These are phyloP conservation scores for Peromyscus melanophrys DNA, from an alignment of 2,797 vertebrate species.

Conservation along the genomic window DNA sequence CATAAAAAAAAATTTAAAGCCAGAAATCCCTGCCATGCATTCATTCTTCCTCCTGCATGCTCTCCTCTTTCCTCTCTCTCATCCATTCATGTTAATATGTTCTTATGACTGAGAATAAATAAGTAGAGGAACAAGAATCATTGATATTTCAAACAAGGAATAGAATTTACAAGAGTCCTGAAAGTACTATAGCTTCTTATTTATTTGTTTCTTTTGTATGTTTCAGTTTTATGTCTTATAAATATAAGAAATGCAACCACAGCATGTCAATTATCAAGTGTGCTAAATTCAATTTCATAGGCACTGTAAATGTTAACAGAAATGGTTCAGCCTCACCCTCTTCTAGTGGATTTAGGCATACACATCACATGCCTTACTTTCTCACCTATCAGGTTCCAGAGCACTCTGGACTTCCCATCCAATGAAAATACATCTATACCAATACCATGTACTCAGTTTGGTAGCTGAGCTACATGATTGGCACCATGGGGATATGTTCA, in stretches of 20 bases:
- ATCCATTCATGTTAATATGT: background rate
- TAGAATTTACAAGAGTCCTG: background rate
- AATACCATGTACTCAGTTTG: background rate
- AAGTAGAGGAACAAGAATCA: background rate
- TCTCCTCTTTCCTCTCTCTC: background rate
- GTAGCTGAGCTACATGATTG: background rate
- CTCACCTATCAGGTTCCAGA: background rate
- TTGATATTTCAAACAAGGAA: background rate
- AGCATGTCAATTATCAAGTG: background rate
- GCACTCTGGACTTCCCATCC: background rate
- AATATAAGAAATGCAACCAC: conserved; percentile 7
- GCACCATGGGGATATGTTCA: background rate
- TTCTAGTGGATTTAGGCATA: background rate
- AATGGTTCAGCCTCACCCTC: background rate
- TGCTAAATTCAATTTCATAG: background rate
- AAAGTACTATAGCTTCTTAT: background rate
- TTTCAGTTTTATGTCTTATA: background rate
- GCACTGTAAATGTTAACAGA: background rate
- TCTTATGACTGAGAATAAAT: conserved; percentile 19
- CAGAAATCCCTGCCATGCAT: background rate
- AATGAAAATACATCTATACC: background rate
- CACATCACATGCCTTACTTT: background rate
- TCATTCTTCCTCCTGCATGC: background rate
- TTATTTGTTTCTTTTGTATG: background rate
- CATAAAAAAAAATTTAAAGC: background rate